phyloP scores from a whole-genome alignment of 2,888 invertebrate genomes.

The Phytoseiulus persimilis region DNA sequence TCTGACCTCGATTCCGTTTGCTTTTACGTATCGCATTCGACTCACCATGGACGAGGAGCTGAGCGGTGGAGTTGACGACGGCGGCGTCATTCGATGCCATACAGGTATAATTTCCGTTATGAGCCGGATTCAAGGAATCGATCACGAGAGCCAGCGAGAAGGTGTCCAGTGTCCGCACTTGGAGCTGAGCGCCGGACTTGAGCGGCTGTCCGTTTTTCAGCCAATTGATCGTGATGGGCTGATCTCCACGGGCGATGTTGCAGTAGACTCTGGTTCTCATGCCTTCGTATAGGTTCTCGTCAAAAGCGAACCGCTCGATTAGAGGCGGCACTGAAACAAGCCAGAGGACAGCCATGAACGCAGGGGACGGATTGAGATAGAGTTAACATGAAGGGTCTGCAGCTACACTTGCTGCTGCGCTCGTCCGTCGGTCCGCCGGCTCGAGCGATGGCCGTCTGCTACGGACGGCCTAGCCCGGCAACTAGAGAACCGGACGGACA shows the following conservation, averaged over 20 bases:
- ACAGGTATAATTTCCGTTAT: conserved; percentile 51
- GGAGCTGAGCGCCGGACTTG: conserved; percentile 44
- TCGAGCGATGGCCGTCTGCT: background rate
- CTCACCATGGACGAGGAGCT: conserved; percentile 52
- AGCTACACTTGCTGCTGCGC: background rate
- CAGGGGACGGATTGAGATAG: background rate
- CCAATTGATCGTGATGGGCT: conserved; percentile 52
- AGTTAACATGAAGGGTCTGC: background rate
- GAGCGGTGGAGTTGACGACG: conserved; percentile 48
- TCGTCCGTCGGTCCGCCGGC: background rate
- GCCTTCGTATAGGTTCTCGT: conserved; percentile 52
- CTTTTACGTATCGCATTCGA: background rate
- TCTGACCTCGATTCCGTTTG: background rate
- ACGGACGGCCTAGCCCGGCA: background rate
- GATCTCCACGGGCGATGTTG: conserved; percentile 50
- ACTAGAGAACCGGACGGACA: background rate
- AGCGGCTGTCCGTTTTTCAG: conserved; percentile 48
- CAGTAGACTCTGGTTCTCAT: conserved; percentile 51
- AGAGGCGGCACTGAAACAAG: conserved; percentile 42
- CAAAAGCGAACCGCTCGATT: conserved; percentile 44
- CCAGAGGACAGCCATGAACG: background rate
- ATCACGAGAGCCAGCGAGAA: conserved; percentile 45
- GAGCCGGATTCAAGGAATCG: conserved; percentile 43
- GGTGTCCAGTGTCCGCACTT: conserved; percentile 45
- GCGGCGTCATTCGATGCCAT: conserved; percentile 48